Evolutionary conservation across 2,888 invertebrate genomes (phyloP).

Genomic region (Cantharis rufa): DNA sequence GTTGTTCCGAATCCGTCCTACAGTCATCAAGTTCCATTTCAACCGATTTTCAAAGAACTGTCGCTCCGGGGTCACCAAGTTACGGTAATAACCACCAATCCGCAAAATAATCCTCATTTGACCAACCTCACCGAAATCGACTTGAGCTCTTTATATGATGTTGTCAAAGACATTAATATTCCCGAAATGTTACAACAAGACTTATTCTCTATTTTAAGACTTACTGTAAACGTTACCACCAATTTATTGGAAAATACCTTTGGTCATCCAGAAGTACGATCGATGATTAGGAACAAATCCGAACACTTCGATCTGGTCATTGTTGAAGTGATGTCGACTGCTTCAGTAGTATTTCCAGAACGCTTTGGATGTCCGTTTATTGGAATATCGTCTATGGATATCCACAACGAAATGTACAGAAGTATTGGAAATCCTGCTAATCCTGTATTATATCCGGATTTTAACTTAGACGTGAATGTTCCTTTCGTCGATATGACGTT

Average conservation of each 20-base stretch:
- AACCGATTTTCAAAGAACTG: constrained; percentile 54
- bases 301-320: constrained; percentile 47
- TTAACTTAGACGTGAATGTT: constrained; percentile 39
- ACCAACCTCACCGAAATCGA: constrained; percentile 54
- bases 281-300: constrained; percentile 42
- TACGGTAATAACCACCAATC: constrained; percentile 54
- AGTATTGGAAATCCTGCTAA: constrained; percentile 44
- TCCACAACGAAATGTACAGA: constrained; percentile 37
- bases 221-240: not conserved
- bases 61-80: constrained; percentile 57
- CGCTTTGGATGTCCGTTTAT: constrained; percentile 48
- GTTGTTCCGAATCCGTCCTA: constrained; percentile 55
- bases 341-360: constrained; percentile 43
- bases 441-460: constrained; percentile 47
- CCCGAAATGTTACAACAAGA: not conserved
- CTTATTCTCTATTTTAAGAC: not conserved
- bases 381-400: constrained; percentile 45
- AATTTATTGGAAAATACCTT: constrained; percentile 1
- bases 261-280: constrained; percentile 40
- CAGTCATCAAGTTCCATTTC: constrained; percentile 58
- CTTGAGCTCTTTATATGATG: constrained; percentile 45
- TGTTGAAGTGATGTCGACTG: constrained; percentile 43
- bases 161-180: not conserved
- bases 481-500: constrained; percentile 37
- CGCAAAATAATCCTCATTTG: constrained; percentile 49